Conservation (phyloP, 2,113 vertebrate species). For the Sterrhoptilus dennistouni region DNA sequence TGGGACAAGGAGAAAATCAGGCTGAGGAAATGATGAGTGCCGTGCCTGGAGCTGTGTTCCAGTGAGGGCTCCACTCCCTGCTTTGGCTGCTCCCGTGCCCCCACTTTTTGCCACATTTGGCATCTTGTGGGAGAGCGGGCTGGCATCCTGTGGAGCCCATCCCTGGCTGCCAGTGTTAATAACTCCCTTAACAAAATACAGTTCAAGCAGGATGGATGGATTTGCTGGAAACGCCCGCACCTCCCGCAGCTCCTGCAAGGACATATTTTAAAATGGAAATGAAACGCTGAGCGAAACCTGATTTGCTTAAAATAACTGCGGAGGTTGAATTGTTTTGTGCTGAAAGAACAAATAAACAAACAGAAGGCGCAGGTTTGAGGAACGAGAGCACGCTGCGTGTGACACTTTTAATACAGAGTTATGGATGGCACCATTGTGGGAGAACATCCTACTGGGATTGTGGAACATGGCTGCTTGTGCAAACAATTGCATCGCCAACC, state of each 20-base stretch:
- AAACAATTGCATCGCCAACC: not conserved
- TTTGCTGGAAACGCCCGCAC: not conserved
- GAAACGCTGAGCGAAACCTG: constrained; percentile 1
- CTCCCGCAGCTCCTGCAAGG: constrained; percentile 8
- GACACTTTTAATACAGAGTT: constrained; percentile 38
- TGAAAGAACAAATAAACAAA: constrained; percentile 26
- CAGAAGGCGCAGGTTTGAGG: constrained; percentile 28
- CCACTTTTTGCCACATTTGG: not conserved
- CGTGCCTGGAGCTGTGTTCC: not conserved
- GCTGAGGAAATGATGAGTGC: not conserved
- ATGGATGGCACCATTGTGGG: not conserved
- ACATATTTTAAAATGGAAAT: constrained; percentile 49
- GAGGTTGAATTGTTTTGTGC: constrained; percentile 37
- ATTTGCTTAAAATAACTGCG: constrained; percentile 52
- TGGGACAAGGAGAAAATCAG: not conserved
- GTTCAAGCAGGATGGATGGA: not conserved
- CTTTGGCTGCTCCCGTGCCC: not conserved
- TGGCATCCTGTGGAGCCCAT: not conserved
- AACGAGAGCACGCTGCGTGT: not conserved
- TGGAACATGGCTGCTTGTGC: not conserved
- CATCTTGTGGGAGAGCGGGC: not conserved
- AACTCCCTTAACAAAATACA: not conserved
- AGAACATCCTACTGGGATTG: not conserved
- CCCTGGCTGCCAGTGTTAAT: not conserved
- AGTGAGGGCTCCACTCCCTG: not conserved